phyloP scores from a whole-genome alignment of 2,797 vertebrate genomes.

The Phoxinus dragarum region DNA sequence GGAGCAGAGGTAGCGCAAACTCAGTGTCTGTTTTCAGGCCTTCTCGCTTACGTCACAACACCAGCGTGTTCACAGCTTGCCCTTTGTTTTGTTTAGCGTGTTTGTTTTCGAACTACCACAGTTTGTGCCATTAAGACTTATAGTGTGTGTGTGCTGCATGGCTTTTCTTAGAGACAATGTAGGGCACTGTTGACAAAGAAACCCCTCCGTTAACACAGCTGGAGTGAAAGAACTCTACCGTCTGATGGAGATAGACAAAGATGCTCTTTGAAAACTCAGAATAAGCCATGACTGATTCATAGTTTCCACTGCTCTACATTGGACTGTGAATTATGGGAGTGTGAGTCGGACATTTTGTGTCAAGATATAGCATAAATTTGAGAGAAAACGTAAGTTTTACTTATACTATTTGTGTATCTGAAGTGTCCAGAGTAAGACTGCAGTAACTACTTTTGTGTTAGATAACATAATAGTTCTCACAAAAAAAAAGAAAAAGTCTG shows the following conservation, averaged over 20 bases:
- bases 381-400: neutral
- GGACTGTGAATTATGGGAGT: neutral
- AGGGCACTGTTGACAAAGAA: conserved; percentile 10
- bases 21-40: neutral
- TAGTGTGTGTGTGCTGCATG: neutral
- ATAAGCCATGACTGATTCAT: conserved; percentile 42
- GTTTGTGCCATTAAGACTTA: neutral
- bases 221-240: conserved; percentile 6
- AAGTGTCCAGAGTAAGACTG: neutral
- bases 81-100: neutral
- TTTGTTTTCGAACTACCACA: neutral
- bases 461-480: neutral
- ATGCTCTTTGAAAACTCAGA: conserved; percentile 48
- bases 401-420: neutral
- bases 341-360: neutral
- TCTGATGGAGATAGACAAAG: conserved; percentile 36
- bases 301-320: neutral
- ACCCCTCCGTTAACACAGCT: conserved; percentile 23
- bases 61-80: neutral
- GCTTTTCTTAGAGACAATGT: conserved; percentile 7
- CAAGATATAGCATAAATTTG: neutral
- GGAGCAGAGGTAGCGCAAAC: too few relatives aligned
- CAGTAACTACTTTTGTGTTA: neutral
- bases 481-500: neutral
- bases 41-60: neutral